These are phyloP conservation scores for Salvator merianae DNA, from an alignment of 2,113 vertebrate species.

Conservation along the genomic window DNA sequence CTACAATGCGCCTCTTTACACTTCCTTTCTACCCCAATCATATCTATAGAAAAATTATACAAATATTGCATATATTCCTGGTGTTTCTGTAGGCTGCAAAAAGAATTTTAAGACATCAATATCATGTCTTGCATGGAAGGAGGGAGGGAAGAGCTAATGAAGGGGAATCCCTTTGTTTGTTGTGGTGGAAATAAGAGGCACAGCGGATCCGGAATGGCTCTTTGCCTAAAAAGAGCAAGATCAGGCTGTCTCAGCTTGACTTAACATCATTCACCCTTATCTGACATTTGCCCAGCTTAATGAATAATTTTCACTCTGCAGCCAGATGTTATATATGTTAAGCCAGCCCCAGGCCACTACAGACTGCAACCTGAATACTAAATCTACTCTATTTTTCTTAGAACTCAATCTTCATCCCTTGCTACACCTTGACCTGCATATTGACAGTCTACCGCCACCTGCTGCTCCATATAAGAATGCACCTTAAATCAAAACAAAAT, in stretches of 20 bases:
- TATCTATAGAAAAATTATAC: no score
- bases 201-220: neutral
- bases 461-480: neutral
- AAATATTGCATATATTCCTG: neutral
- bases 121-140: neutral
- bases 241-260: neutral
- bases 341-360: neutral
- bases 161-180: neutral
- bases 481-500: neutral
- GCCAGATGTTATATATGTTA: neutral
- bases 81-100: neutral
- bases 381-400: neutral
- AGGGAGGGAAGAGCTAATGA: constrained; percentile 1
- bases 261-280: rapidly evolving
- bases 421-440: neutral
- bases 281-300: neutral
- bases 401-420: neutral
- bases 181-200: neutral
- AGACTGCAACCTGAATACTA: neutral
- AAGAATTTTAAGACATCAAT: neutral
- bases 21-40: neutral
- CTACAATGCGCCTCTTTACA: neutral
- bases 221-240: neutral
- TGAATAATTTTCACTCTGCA: neutral
- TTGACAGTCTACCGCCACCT: neutral